A percentile compares a stretch with the other conserved stretches of the same genome.
phyloP scores from a whole-genome alignment of 2,888 invertebrate genomes.

The Hypomecis atomaria region DNA sequence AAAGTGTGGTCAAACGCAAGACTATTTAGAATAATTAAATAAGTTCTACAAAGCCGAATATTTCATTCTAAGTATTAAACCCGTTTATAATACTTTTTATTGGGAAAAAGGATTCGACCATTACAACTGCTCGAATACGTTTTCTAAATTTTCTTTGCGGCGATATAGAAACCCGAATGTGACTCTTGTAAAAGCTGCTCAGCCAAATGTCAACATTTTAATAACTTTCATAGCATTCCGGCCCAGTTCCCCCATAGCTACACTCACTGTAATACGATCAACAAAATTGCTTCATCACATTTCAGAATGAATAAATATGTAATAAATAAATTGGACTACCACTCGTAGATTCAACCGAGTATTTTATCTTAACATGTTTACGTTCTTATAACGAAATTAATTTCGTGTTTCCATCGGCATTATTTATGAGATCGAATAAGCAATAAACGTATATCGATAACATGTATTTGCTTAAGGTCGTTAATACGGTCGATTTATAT shows the following conservation, averaged over 20 bases:
- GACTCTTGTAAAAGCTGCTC: slow-evolving; percentile 8
- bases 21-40: no score
- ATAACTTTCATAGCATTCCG: slow-evolving; percentile 32
- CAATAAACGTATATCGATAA: slow-evolving; percentile 82
- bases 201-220: slow-evolving; percentile 21
- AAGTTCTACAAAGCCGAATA: no score
- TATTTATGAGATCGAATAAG: slow-evolving; percentile 82
- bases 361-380: slow-evolving; percentile 63
- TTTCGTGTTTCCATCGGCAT: slow-evolving; percentile 77
- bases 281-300: slow-evolving; percentile 44
- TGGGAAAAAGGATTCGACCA: background rate
- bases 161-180: background rate
- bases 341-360: slow-evolving; percentile 54
- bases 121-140: background rate
- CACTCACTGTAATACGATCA: slow-evolving; percentile 42
- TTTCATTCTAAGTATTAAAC: no score
- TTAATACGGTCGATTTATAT: slow-evolving; percentile 82
- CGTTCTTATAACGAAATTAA: slow-evolving; percentile 77
- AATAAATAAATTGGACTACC: slow-evolving; percentile 54
- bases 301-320: slow-evolving; percentile 47
- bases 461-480: slow-evolving; percentile 82
- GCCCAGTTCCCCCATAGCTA: slow-evolving; percentile 33
- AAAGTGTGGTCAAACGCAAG: no score
- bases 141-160: background rate
- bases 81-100: no score